Evolutionary conservation across 2,888 invertebrate genomes (phyloP).

Genomic region (Merodon equestris): DNA sequence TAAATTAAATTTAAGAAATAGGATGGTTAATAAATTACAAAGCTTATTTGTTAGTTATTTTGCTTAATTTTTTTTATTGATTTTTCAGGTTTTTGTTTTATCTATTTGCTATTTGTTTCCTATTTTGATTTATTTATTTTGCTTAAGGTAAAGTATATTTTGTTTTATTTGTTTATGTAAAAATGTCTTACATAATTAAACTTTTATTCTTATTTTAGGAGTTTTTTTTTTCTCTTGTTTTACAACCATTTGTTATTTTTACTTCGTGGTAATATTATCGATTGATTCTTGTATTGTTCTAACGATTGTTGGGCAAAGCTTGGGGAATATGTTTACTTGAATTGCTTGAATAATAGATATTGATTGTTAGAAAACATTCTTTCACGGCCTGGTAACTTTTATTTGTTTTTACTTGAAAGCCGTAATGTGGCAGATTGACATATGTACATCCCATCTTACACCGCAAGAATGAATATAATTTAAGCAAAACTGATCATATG

Average conservation of each 20-base stretch:
- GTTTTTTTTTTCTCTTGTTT: constrained; percentile 16
- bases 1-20: constrained; percentile 56
- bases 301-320: constrained; percentile 50
- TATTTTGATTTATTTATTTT: constrained; percentile 27
- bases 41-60: constrained; percentile 65
- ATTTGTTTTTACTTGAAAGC: too few relatives aligned
- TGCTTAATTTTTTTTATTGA: constrained; percentile 57
- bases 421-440: too few relatives aligned
- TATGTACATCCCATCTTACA: too few relatives aligned
- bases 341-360: too few relatives aligned
- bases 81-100: constrained; percentile 22
- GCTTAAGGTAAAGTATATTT: constrained; percentile 54
- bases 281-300: constrained; percentile 36
- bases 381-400: too few relatives aligned
- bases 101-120: constrained; percentile 43
- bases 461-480: too few relatives aligned
- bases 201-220: constrained; percentile 55
- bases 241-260: constrained; percentile 53
- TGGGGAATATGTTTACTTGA: constrained; percentile 13
- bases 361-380: too few relatives aligned
- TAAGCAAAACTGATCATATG: too few relatives aligned
- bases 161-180: constrained; percentile 67
- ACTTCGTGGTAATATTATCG: constrained; percentile 13
- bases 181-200: constrained; percentile 57
- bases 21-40: constrained; percentile 67